A percentile compares a stretch with the other conserved stretches of the same genome.
These are phyloP conservation scores for Eurystomus glaucurus DNA, from an alignment of 2,797 vertebrate species.

Conservation along the genomic window DNA sequence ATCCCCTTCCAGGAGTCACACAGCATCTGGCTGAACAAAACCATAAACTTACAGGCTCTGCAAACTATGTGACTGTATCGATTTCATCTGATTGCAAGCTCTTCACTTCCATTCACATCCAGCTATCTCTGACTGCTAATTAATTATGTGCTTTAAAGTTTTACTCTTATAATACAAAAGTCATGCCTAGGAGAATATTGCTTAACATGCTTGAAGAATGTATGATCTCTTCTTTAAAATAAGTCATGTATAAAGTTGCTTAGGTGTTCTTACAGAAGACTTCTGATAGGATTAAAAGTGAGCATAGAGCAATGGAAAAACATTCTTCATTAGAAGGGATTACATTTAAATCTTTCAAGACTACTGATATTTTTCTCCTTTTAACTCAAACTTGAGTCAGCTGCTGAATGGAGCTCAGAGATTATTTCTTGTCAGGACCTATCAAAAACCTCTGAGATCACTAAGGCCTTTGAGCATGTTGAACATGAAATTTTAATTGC, in stretches of 20 bases:
- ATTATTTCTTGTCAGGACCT: constrained; percentile 45
- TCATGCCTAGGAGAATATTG: not conserved
- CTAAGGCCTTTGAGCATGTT: not conserved
- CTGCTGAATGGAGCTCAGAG: constrained; percentile 35
- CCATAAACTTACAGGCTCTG: not conserved
- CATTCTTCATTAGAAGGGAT: constrained; percentile 40
- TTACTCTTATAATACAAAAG: not conserved
- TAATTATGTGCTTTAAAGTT: not conserved
- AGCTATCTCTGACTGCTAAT: not conserved
- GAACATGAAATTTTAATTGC: not conserved
- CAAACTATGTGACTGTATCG: fast-evolving
- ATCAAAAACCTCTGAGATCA: not conserved
- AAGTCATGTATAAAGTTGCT: not conserved
- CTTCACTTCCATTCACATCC: not conserved
- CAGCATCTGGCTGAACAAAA: not conserved
- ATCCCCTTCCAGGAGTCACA: not conserved
- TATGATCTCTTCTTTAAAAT: not conserved
- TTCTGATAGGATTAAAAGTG: constrained; percentile 39
- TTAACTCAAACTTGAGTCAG: constrained; percentile 27
- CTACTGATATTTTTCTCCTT: not conserved
- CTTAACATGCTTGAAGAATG: not conserved
- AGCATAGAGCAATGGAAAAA: constrained; percentile 19
- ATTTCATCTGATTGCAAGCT: not conserved
- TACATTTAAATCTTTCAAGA: constrained; percentile 50
- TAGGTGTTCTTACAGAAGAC: not conserved